Percentiles rank a stretch among this genome's conserved stretches.
Evolutionary conservation across 1,140 invertebrate species (phyloP).

Genomic region (Rhyacophila brunnea): DNA sequence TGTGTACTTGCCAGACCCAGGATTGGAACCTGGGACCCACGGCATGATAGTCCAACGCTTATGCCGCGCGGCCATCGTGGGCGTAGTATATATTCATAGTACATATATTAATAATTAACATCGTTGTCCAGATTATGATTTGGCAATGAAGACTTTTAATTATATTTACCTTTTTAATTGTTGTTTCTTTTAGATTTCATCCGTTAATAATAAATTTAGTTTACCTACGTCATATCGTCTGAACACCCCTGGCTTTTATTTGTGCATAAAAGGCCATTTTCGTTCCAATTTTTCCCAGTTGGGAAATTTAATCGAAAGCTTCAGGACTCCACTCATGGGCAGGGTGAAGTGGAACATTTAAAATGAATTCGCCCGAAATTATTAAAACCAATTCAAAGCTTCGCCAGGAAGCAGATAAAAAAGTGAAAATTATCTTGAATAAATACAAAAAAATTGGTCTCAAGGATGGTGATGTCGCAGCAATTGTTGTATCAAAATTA

Average conservation of each 20-base stretch:
- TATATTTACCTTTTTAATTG: not conserved
- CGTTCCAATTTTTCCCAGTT: conserved; percentile 1
- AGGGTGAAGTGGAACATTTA: not conserved
- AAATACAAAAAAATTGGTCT: conserved; percentile 27
- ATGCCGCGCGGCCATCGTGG: no score
- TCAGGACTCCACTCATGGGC: no score
- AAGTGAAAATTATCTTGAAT: conserved; percentile 14
- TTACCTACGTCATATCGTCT: not conserved
- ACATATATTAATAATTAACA: no score
- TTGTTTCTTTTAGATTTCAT: not conserved
- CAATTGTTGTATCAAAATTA: not conserved
- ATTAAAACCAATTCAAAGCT: conserved; percentile 9
- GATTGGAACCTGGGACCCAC: no score
- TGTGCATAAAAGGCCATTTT: not conserved
- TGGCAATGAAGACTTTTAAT: no score
- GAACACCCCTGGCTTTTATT: not conserved
- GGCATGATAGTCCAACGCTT: no score
- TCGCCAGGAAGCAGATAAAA: conserved; percentile 27
- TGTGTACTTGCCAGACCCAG: no score
- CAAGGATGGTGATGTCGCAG: conserved; percentile 9
- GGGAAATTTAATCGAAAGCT: not conserved
- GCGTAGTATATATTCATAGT: no score
- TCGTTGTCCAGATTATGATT: no score
- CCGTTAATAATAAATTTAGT: not conserved
- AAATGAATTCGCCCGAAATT: conserved; percentile 5